Conservation (phyloP, 2,113 vertebrate genomes). For the Pristiophorus japonicus region DNA sequence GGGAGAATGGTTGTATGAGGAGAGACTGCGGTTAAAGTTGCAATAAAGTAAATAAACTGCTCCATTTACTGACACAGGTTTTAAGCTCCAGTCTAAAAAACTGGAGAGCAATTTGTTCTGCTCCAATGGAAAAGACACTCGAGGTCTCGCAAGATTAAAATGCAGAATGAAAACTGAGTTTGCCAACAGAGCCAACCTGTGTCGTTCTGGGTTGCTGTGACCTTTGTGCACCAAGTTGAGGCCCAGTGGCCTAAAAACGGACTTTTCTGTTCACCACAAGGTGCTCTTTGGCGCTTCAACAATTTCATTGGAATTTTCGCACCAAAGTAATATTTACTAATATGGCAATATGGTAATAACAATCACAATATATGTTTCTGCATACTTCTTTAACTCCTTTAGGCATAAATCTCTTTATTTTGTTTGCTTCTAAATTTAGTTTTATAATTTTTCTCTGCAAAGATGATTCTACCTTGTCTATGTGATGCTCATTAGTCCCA, state of each 20-base stretch:
- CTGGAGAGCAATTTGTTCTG: slow-evolving; percentile 27
- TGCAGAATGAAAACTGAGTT: background rate
- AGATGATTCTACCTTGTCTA: background rate
- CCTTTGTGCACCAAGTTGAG: background rate
- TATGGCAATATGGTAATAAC: background rate
- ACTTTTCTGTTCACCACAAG: background rate
- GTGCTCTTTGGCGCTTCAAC: background rate
- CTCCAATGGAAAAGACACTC: slow-evolving; percentile 12
- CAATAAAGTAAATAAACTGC: slow-evolving; percentile 36
- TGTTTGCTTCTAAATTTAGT: background rate
- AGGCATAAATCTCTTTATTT: background rate
- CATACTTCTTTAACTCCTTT: background rate
- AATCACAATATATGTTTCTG: background rate
- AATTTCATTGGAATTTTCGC: background rate
- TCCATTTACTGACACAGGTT: slow-evolving; percentile 30
- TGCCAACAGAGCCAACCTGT: background rate
- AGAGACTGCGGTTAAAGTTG: slow-evolving; percentile 20
- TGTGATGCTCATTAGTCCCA: background rate
- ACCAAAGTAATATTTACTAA: background rate
- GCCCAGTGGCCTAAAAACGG: background rate
- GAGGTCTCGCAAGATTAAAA: slow-evolving; percentile 26
- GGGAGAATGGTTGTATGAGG: slow-evolving; percentile 1
- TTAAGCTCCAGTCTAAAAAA: slow-evolving; percentile 18
- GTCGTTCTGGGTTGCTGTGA: background rate
- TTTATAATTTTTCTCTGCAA: background rate